Evolutionary conservation across 1,140 invertebrate genomes (phyloP).

Genomic region (Galleria mellonella): DNA sequence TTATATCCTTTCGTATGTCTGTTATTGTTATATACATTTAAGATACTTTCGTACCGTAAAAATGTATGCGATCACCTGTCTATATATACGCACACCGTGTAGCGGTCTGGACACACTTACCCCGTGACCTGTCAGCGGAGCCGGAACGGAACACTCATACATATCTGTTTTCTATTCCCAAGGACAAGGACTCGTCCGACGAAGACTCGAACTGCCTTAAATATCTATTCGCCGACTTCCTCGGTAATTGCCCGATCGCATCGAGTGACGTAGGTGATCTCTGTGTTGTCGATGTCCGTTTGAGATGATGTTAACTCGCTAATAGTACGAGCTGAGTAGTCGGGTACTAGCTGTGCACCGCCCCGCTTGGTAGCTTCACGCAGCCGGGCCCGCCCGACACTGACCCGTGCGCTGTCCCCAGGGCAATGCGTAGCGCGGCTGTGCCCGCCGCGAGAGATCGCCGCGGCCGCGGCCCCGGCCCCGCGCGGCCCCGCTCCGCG

Average conservation of each 20-base stretch:
- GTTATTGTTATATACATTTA: conserved; percentile 6
- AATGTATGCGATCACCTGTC: conserved; percentile 20
- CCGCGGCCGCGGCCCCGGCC: conserved; percentile 17
- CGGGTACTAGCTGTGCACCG: conserved; percentile 29
- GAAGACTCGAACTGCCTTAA: conserved; percentile 80
- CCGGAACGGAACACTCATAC: conserved; percentile 22
- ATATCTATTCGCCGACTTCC: conserved; percentile 76
- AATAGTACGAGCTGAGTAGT: conserved; percentile 38
- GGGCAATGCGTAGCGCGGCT: conserved; percentile 53
- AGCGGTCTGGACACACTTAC: neutral
- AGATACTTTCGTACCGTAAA: conserved; percentile 7
- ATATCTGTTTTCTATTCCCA: conserved; percentile 54
- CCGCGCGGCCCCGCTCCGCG: conserved; percentile 28
- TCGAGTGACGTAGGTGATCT: conserved; percentile 45
- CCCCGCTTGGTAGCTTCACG: conserved; percentile 45
- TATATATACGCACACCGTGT: conserved; percentile 11
- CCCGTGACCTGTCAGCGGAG: neutral
- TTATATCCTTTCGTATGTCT: conserved; percentile 17
- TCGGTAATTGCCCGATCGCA: conserved; percentile 71
- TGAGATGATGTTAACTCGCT: conserved; percentile 31
- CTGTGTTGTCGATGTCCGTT: conserved; percentile 60
- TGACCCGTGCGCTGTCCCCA: conserved; percentile 35
- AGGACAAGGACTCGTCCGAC: conserved; percentile 73
- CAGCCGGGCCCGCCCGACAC: conserved; percentile 7
- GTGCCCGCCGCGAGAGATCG: conserved; percentile 43